Evolutionary conservation across 2,113 vertebrate species (phyloP), one percentile per base, ranked within the genome.

Genomic region (Calypte anna): DNA sequence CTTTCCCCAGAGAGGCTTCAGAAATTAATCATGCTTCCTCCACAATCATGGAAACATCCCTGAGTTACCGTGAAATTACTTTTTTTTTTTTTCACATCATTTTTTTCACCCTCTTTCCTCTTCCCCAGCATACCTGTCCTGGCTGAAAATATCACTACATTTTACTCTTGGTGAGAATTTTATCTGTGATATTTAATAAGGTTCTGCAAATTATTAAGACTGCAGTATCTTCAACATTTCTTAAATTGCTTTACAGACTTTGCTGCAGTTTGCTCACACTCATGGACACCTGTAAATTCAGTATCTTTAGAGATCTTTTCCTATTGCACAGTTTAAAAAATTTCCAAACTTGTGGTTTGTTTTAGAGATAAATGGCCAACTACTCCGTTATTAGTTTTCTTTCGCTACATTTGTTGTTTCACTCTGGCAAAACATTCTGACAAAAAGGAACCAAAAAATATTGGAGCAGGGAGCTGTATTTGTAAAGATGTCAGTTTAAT

Each of bases 1-100:
- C 10, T 38, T 76, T 91, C 48, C 54, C 82, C 67, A 62, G n/a
- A 70, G 68, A 90, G 48, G 43, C 18, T 85, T 91, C 93, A 93
- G 61, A 94, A 94, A 91, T 93, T 83, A 88, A 90, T 92, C 88
- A 74, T n/a, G 28, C 48, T 88, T 94, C 30, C 70, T 87, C 55
- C 24, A 27, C 63, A 79, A 3, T 83, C 64, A 80, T 22, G 28
- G 54, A 90, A 94, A 84, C 14, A 75, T 78, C 36, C 43, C 10
- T 1, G 0, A 58, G 40, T 87, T 87, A 80, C 11, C 62, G 82
- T 20, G 21, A 82, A 91, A 86, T 46, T 82, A 80, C 31, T 51
- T 2, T 6, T 27, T 62, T 23, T 43, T 31, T 58, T 43, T 77
- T 91, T 93, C 25, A 18, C 13, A 21, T 80, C 24, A 23, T 86